A percentile compares a stretch with the other conserved stretches of the same genome.
These are phyloP conservation scores for Cryptophagus acutangulus DNA, from an alignment of 2,888 invertebrate species.

Conservation along the genomic window DNA sequence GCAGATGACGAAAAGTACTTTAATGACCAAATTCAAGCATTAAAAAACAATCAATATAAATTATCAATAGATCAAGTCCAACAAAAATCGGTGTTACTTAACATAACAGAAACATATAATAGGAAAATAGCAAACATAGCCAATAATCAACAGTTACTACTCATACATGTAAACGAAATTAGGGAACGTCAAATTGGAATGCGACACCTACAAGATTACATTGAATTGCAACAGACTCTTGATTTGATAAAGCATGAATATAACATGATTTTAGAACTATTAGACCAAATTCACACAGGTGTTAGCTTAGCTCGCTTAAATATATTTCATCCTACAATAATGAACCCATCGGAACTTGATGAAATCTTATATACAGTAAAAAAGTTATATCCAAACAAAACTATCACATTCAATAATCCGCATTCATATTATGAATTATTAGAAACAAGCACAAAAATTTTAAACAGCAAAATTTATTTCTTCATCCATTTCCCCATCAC, in stretches of 20 bases:
- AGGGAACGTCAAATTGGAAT: neutral
- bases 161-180: neutral
- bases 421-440: conserved; percentile 2
- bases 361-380: neutral
- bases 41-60: neutral
- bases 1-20: neutral
- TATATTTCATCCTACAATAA: neutral
- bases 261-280: neutral
- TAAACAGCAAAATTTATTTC: conserved; percentile 1
- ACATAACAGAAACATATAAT: neutral
- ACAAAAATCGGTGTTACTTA: neutral
- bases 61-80: neutral
- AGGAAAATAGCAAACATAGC: neutral
- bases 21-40: neutral
- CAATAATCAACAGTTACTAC: neutral
- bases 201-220: neutral
- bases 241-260: neutral
- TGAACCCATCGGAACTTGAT: neutral
- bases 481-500: neutral
- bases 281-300: conserved; percentile 1
- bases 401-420: neutral
- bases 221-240: neutral
- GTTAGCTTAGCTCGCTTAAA: neutral
- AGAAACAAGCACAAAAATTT: neutral
- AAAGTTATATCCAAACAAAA: neutral